Evolutionary conservation across 2,113 vertebrate species (phyloP).

Genomic region (Chrysemys picta): DNA sequence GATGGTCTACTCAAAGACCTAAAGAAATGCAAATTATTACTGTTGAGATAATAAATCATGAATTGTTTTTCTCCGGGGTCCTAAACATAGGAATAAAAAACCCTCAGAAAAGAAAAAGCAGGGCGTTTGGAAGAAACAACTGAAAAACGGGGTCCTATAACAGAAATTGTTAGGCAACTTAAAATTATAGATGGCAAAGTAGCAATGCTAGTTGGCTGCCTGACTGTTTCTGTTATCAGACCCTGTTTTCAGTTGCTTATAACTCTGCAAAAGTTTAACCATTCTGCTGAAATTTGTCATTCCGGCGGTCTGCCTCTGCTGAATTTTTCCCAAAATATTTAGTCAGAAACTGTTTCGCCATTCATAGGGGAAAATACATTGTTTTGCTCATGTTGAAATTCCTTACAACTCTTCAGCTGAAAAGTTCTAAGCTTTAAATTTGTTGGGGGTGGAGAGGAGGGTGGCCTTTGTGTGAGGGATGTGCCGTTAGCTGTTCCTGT

Average conservation of each 20-base stretch:
- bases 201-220: neutral
- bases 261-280: neutral
- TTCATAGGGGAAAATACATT: neutral
- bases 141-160: neutral
- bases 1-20: neutral
- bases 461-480: neutral
- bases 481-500: neutral
- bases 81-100: neutral
- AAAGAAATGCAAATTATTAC: neutral
- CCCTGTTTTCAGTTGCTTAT: neutral
- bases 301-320: neutral
- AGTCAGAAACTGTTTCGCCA: neutral
- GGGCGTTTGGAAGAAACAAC: neutral
- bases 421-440: neutral
- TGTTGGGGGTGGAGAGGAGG: neutral
- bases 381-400: neutral
- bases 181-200: neutral
- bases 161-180: neutral
- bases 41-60: neutral
- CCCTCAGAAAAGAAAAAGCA: neutral
- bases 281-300: neutral
- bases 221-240: neutral
- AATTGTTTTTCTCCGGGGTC: neutral
- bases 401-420: neutral
- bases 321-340: neutral